Evolutionary conservation across 2,797 vertebrate species (phyloP).

Genomic region (Esox lucius): DNA sequence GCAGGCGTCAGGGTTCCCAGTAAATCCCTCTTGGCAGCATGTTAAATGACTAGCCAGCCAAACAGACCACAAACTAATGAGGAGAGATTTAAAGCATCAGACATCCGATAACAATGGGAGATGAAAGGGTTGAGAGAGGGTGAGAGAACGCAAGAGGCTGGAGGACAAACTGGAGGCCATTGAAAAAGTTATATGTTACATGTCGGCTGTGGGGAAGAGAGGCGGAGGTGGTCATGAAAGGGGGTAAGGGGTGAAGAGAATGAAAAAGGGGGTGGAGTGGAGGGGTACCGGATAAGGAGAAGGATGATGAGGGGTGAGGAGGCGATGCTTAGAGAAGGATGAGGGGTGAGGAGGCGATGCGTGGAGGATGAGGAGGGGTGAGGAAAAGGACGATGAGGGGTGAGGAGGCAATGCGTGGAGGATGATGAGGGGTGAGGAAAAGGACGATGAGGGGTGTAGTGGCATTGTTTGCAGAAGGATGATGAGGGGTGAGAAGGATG

Average conservation of each 20-base stretch:
- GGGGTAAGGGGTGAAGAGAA: too few species aligned
- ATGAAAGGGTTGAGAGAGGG: background rate
- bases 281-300: background rate
- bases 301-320: background rate
- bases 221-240: background rate
- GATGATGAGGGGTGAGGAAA: background rate
- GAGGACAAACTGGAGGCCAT: background rate
- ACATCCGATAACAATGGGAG: background rate
- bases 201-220: background rate
- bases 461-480: background rate
- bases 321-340: background rate
- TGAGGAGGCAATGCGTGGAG: too few species aligned
- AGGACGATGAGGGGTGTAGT: background rate
- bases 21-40: background rate
- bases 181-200: background rate
- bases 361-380: too few species aligned
- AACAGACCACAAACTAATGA: background rate
- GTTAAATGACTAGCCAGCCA: background rate
- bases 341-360: background rate
- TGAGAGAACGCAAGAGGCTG: background rate
- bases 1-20: background rate
- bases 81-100: background rate
- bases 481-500: background rate
- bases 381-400: background rate
- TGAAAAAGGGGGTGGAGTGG: background rate